These are phyloP conservation scores for Tokudaia tokunoshimensis DNA, from an alignment of 2,797 vertebrate genomes.

Conservation along the genomic window DNA sequence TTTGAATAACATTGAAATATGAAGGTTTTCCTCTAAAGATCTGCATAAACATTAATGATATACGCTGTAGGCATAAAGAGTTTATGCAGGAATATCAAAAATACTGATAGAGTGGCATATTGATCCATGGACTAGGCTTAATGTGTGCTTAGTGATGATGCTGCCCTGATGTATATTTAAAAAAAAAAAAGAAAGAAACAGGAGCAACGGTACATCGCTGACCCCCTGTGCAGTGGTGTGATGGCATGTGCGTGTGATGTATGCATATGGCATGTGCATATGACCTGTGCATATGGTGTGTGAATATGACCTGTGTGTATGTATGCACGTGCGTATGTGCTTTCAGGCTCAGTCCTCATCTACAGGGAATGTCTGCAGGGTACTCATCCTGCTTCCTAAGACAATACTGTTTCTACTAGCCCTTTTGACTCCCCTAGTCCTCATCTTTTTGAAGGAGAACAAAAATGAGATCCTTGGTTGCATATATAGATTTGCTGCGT, in stretches of 20 bases:
- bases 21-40: conserved; percentile 83
- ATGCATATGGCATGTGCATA: not conserved
- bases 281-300: not conserved
- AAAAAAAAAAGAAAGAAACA: conserved; percentile 16
- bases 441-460: not conserved
- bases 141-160: conserved; percentile 85
- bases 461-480: conserved; percentile 64
- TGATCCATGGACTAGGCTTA: conserved; percentile 87
- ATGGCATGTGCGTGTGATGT: not conserved
- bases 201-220: conserved; percentile 68
- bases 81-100: conserved; percentile 86
- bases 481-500: conserved; percentile 45
- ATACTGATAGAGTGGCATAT: conserved; percentile 87
- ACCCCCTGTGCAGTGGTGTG: conserved; percentile 67
- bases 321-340: conserved; percentile 78
- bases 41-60: conserved; percentile 85
- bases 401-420: conserved; percentile 70
- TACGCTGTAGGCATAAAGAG: conserved; percentile 70
- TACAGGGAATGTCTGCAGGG: conserved; percentile 19
- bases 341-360: conserved; percentile 56
- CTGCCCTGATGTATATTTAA: conserved; percentile 81
- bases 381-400: conserved; percentile 11
- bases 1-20: conserved; percentile 86
- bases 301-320: not conserved
- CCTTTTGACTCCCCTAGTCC: conserved; percentile 70